A percentile compares a stretch with the other conserved stretches of the same genome.
phyloP scores from a whole-genome alignment of 2,888 invertebrate genomes.

The Bedellia somnulentella region DNA sequence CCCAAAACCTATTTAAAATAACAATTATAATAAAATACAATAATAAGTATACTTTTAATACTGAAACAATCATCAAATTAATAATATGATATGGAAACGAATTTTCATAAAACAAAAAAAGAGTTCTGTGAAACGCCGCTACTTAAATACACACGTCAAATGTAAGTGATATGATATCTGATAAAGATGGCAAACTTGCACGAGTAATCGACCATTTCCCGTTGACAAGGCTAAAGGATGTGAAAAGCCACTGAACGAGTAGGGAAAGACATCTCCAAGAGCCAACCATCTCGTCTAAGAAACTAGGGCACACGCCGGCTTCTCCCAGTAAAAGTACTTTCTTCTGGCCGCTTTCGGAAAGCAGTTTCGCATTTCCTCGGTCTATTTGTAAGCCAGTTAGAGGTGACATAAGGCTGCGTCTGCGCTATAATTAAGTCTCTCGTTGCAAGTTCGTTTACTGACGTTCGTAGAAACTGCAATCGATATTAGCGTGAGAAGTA shows the following conservation, averaged over 20 bases:
- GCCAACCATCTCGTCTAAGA: conserved; percentile 23
- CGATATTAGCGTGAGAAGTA: conserved; percentile 3
- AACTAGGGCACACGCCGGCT: conserved; percentile 48
- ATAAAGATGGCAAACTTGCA: too few relatives aligned
- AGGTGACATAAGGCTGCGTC: conserved; percentile 43
- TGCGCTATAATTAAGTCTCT: conserved; percentile 30
- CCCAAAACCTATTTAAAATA: too few relatives aligned
- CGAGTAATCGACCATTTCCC: conserved; percentile 16
- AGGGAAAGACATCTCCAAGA: conserved; percentile 11
- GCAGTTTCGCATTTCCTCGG: conserved; percentile 42
- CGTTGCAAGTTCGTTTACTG: conserved; percentile 2
- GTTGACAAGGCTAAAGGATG: conserved; percentile 13
- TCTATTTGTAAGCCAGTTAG: conserved; percentile 45
- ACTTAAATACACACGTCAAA: too few relatives aligned
- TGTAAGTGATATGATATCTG: too few relatives aligned
- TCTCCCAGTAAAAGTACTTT: conserved; percentile 58
- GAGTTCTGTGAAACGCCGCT: too few relatives aligned
- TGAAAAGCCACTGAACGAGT: conserved; percentile 26
- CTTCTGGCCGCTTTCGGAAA: conserved; percentile 57
- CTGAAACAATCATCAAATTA: too few relatives aligned
- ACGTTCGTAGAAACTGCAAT: conserved; percentile 1
- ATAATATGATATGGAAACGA: too few relatives aligned
- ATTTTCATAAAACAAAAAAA: too few relatives aligned
- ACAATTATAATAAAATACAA: too few relatives aligned
- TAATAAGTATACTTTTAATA: too few relatives aligned